Evolutionary conservation across 2,888 invertebrate species (phyloP).

Genomic region (Pteria penguin): DNA sequence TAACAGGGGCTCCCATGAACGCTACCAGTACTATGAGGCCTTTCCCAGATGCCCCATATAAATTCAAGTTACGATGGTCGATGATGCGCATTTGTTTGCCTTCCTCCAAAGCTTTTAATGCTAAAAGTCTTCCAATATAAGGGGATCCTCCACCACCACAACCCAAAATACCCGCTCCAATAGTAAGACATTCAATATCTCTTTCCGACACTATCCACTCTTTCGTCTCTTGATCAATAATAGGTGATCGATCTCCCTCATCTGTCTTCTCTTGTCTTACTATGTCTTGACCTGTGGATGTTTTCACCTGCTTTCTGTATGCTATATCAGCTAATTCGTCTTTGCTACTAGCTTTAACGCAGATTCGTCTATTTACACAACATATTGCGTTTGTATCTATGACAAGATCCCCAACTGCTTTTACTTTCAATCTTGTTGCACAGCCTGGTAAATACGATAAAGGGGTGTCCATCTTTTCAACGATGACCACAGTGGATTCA

Average conservation of each 20-base stretch:
- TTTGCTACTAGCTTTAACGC: neutral
- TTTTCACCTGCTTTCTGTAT: conserved; percentile 37
- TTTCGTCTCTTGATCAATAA: conserved; percentile 46
- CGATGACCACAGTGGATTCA: conserved; percentile 48
- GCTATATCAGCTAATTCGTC: neutral
- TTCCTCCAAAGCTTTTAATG: conserved; percentile 53
- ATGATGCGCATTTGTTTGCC: conserved; percentile 70
- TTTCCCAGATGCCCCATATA: conserved; percentile 47
- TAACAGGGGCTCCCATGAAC: conserved; percentile 72
- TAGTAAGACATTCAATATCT: conserved; percentile 75
- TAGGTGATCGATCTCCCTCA: neutral
- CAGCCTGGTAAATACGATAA: conserved; percentile 74
- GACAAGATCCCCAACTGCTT: conserved; percentile 70
- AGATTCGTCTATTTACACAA: neutral
- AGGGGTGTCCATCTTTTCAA: conserved; percentile 65
- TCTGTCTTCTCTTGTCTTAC: conserved; percentile 7
- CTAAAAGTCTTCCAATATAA: conserved; percentile 64
- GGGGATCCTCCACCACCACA: conserved; percentile 77
- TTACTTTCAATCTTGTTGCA: conserved; percentile 69
- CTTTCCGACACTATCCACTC: conserved; percentile 72
- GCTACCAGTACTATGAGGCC: conserved; percentile 60
- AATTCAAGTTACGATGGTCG: conserved; percentile 59
- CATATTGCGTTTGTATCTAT: neutral
- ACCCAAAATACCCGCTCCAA: conserved; percentile 76
- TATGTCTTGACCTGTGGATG: conserved; percentile 46